Percentiles rank a stretch among this genome's conserved stretches.
Conservation (phyloP, 2,888 invertebrate genomes). For the Apamea monoglypha region DNA sequence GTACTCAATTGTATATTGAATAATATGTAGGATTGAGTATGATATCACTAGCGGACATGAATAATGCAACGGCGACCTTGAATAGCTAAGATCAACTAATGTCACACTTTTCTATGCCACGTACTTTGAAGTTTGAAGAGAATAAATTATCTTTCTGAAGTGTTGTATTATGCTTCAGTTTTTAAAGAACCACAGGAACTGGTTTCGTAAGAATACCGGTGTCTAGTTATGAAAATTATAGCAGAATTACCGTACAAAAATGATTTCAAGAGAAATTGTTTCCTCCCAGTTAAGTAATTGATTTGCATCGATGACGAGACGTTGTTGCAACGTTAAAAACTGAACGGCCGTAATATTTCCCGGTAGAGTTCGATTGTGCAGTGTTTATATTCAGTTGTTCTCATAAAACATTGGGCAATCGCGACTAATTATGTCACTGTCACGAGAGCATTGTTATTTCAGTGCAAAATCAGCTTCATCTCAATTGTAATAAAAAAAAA, state of each 20-base stretch:
- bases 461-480: slow-evolving; percentile 65
- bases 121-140: slow-evolving; percentile 39
- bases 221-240: background rate
- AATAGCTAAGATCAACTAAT: slow-evolving; percentile 72
- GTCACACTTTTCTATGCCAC: slow-evolving; percentile 69
- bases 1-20: slow-evolving; percentile 48
- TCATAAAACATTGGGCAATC: slow-evolving; percentile 69
- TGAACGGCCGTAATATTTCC: slow-evolving; percentile 46
- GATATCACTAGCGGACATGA: slow-evolving; percentile 78
- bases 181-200: background rate
- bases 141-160: slow-evolving; percentile 27
- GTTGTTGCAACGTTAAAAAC: slow-evolving; percentile 31
- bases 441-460: slow-evolving; percentile 72
- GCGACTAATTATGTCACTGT: slow-evolving; percentile 69
- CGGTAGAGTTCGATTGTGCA: slow-evolving; percentile 49
- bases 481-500: slow-evolving; percentile 68
- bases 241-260: slow-evolving; percentile 2
- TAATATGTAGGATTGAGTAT: slow-evolving; percentile 69
- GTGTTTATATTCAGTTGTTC: slow-evolving; percentile 62
- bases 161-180: background rate
- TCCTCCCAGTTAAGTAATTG: slow-evolving; percentile 17
- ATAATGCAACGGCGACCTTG: slow-evolving; percentile 77
- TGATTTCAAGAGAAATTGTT: slow-evolving; percentile 28
- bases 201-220: slow-evolving; percentile 3
- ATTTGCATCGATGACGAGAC: slow-evolving; percentile 31